phyloP scores from a whole-genome alignment of 1,140 invertebrate genomes.

The Metopolophium dirhodum region DNA sequence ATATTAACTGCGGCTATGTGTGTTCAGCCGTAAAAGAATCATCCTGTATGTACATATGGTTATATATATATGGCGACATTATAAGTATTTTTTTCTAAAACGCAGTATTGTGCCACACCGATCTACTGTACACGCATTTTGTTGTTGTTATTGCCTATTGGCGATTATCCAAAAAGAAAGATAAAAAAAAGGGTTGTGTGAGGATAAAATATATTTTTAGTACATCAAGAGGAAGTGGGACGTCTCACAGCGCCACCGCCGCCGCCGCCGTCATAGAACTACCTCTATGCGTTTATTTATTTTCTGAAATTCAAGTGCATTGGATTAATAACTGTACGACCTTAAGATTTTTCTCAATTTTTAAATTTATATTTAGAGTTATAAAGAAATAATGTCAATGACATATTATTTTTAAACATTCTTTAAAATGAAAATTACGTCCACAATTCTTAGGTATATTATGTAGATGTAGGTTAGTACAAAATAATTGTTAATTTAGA shows the following conservation, averaged over 20 bases:
- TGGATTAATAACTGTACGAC: not conserved
- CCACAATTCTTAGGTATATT: not conserved
- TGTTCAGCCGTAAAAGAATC: not conserved
- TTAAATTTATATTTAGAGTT: not conserved
- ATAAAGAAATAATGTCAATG: not conserved
- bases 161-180: not conserved
- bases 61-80: not conserved
- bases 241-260: too few species aligned
- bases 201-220: slow-evolving; percentile 27
- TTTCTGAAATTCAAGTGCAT: slow-evolving; percentile 39
- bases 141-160: slow-evolving; percentile 22
- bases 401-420: not conserved
- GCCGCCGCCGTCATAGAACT: not conserved
- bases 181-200: not conserved
- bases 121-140: not conserved
- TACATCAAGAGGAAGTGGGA: not conserved
- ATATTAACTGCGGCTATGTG: too few species aligned
- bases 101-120: slow-evolving; percentile 5
- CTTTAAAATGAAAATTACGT: not conserved
- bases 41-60: not conserved
- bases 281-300: not conserved
- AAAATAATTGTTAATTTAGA: not conserved
- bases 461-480: not conserved
- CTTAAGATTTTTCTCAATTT: not conserved
- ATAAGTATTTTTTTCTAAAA: not conserved